A percentile compares a stretch with the other conserved stretches of the same genome.
phyloP scores from a whole-genome alignment of 2,113 vertebrate genomes.

The Alaudala cheleensis region DNA sequence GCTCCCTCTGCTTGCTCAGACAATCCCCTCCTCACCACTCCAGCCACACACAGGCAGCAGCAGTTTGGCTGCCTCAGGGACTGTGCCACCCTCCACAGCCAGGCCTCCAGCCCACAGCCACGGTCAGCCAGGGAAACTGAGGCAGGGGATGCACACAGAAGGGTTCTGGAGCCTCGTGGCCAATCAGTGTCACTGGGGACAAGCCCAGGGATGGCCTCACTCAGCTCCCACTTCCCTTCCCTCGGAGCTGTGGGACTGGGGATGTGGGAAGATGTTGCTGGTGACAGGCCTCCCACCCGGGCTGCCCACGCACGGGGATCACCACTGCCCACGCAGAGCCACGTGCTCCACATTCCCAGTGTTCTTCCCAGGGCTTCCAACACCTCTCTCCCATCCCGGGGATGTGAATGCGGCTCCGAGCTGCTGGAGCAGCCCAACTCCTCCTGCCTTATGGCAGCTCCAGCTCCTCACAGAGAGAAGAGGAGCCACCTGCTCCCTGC shows the following conservation, averaged over 20 bases:
- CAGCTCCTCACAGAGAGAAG: fast-evolving
- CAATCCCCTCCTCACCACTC: fast-evolving
- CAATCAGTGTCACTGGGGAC: neutral
- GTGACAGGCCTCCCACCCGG: neutral
- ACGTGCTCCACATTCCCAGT: neutral
- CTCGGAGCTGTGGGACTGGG: fast-evolving
- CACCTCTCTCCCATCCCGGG: neutral
- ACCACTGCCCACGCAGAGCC: neutral
- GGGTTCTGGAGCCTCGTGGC: neutral
- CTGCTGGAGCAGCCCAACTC: neutral
- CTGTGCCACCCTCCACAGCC: neutral
- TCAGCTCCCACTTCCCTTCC: neutral
- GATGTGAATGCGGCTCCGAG: fast-evolving
- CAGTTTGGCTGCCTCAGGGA: neutral
- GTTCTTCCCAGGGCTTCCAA: neutral
- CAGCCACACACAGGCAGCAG: neutral
- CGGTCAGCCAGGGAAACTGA: neutral
- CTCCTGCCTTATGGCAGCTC: neutral
- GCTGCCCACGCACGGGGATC: neutral
- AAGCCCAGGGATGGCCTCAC: neutral
- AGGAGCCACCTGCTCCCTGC: neutral
- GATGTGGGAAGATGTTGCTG: neutral
- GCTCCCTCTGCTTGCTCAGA: neutral
- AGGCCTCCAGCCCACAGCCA: fast-evolving
- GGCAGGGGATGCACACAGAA: fast-evolving